Evolutionary conservation across 2,113 vertebrate genomes (phyloP), one percentile per base, ranked within the genome.

Genomic region (Peucedramus taeniatus): DNA sequence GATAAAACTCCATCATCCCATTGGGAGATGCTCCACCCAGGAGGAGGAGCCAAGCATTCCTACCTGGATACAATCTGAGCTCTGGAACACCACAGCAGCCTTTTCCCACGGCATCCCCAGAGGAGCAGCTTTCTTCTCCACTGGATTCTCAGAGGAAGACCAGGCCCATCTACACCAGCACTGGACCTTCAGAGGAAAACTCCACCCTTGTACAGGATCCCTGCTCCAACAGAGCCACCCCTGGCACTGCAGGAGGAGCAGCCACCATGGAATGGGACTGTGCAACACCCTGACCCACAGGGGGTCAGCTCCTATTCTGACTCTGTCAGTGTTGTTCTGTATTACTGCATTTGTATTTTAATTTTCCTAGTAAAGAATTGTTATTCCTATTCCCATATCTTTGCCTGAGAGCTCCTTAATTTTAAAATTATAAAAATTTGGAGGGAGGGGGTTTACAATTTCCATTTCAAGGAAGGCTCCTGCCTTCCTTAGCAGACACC

Each of bases 281-380:
- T 23, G 20, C 9, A 22, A 59, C 3, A 17, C 23, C 57, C n/a
- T 35, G 57, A 59, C 23, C 7, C n/a, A 37, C 57, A 37, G n/a
- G 23, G 23, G 23, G 22, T 0, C n/a, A 35, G 56, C 2, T 7
- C 15, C 3, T 35, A 1, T 3, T 11, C n/a, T 37, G 10, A 59
- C 57, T 37, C 57, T 37, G 15, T 3, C n/a, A 60, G 23, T 37
- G 57, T 0, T 17, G 22, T 24, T 59, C 8, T 60, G 15, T 11
- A 16, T 37, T 26, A 59, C 10, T 37, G 23, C n/a, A 59, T 26
- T 26, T 4, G 26, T 37, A 37, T 60, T 16, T 60, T 17, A 1
- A 8, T 60, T 60, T 37, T 60, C n/a, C n/a, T 37, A 6, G 5
- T 26, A 35, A 59, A 35, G 23, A 59, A 59, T 22, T 26, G 7